Conservation (phyloP, 2,888 invertebrate genomes). For the Drosophila quinaria region DNA sequence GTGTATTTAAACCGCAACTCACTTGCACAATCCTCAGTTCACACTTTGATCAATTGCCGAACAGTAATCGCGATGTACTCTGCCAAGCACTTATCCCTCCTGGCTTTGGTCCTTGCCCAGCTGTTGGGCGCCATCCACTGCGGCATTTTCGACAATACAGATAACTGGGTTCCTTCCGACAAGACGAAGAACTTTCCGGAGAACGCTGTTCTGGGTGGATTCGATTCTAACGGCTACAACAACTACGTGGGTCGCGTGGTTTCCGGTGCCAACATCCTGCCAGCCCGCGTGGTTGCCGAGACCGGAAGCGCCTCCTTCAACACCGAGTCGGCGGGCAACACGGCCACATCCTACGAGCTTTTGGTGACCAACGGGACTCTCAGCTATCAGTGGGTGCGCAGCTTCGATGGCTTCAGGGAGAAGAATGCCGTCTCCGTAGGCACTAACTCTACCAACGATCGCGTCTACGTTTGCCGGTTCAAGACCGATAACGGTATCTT, state of each 20-base stretch:
- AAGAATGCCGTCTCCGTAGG: constrained; percentile 45
- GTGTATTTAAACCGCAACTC: constrained; percentile 19
- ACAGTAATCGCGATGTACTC: constrained; percentile 43
- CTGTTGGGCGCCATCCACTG: constrained; percentile 41
- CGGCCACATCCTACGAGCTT: constrained; percentile 39
- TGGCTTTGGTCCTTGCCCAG: constrained; percentile 40
- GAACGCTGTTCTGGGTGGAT: constrained; percentile 47
- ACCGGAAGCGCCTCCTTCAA: constrained; percentile 1
- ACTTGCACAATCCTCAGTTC: background rate
- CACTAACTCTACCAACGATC: constrained; percentile 46
- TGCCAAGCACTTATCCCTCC: constrained; percentile 17
- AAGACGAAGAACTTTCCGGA: constrained; percentile 40
- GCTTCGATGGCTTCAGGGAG: constrained; percentile 55
- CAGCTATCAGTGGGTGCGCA: constrained; percentile 50
- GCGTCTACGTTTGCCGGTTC: constrained; percentile 53
- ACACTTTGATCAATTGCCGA: constrained; percentile 4
- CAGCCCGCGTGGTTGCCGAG: constrained; percentile 17
- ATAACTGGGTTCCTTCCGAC: constrained; percentile 41
- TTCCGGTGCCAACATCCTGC: constrained; percentile 12
- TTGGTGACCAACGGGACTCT: constrained; percentile 38
- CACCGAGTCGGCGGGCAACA: too few relatives aligned
- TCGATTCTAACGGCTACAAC: constrained; percentile 53
- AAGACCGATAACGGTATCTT: constrained; percentile 41
- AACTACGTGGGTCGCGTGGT: constrained; percentile 52
- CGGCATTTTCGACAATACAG: constrained; percentile 41